Percentiles rank a stretch among this genome's conserved stretches.
These are phyloP conservation scores for Acleris laterana DNA, from an alignment of 2,888 invertebrate species.

Conservation along the genomic window DNA sequence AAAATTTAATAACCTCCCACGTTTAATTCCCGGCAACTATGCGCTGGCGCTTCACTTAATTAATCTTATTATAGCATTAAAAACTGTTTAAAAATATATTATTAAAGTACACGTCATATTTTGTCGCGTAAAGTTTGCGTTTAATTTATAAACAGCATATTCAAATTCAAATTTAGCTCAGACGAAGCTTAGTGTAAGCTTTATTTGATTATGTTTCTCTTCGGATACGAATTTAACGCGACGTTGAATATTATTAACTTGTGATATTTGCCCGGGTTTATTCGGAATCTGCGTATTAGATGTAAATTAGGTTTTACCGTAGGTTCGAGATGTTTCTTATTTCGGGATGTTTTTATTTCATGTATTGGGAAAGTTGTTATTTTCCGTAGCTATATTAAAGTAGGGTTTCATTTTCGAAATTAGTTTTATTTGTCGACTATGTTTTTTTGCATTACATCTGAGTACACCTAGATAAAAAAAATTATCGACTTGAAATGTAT, in stretches of 20 bases:
- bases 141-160: conserved; percentile 26
- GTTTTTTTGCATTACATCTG: no score
- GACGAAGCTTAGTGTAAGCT: conserved; percentile 28
- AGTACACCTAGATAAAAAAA: no score
- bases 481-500: no score
- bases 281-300: conserved; percentile 1
- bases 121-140: conserved; percentile 3
- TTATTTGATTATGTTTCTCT: conserved; percentile 35
- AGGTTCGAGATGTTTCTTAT: neutral
- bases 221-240: conserved; percentile 30
- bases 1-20: no score
- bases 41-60: neutral
- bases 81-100: conserved; percentile 2
- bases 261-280: conserved; percentile 18
- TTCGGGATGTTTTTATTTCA: neutral
- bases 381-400: no score
- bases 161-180: conserved; percentile 33
- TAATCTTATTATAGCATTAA: neutral
- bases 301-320: neutral
- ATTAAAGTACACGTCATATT: neutral
- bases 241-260: conserved; percentile 26
- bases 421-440: no score
- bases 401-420: no score
- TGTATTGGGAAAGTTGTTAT: neutral
- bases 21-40: neutral